phyloP scores from a whole-genome alignment of 2,888 invertebrate genomes.

The Hypercompe scribonia region DNA sequence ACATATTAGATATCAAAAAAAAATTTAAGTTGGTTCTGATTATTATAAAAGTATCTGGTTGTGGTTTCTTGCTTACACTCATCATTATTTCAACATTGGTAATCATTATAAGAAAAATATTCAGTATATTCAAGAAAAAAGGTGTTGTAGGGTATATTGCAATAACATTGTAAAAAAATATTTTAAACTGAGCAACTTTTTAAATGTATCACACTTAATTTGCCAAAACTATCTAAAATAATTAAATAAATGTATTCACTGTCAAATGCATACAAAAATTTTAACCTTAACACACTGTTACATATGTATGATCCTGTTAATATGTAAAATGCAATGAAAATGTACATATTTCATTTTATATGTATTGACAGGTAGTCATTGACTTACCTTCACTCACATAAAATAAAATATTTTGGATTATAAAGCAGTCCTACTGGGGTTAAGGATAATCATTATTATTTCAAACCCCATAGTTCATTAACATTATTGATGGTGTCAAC shows the following conservation, averaged over 20 bases:
- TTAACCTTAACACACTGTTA: neutral
- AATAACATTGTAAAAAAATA: neutral
- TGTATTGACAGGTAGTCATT: neutral
- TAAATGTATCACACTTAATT: neutral
- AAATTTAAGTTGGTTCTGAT: neutral
- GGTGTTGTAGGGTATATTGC: neutral
- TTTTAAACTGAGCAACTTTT: neutral
- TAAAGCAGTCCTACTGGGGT: neutral
- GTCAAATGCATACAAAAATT: neutral
- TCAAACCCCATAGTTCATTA: neutral
- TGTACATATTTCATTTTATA: neutral
- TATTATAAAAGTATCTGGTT: slow-evolving; percentile 40
- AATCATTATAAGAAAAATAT: neutral
- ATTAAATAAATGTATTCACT: neutral
- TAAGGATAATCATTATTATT: neutral
- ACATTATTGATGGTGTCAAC: neutral
- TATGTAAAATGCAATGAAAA: neutral
- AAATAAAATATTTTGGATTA: neutral
- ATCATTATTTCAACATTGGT: neutral
- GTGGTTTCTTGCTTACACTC: slow-evolving; percentile 25
- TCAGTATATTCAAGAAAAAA: neutral
- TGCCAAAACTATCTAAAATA: neutral
- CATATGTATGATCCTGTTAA: neutral
- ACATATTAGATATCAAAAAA: neutral
- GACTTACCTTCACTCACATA: neutral